Conservation (phyloP, 2,113 vertebrate genomes). For the Caranx melampygus region DNA sequence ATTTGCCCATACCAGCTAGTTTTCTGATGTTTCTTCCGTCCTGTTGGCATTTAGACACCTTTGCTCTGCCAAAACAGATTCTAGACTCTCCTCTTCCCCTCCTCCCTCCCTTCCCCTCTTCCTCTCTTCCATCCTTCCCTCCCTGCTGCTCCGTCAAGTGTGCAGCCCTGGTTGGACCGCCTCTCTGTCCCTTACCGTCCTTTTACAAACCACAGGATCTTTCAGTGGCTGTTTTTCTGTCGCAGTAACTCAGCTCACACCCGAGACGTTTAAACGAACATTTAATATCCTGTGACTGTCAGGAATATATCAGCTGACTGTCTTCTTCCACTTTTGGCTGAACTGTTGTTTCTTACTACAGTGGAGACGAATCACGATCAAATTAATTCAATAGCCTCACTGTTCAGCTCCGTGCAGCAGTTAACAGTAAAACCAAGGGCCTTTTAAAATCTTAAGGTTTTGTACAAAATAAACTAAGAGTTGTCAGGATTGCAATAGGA, state of each 20-base stretch:
- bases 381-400: neutral
- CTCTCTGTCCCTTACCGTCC: slow-evolving; percentile 8
- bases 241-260: neutral
- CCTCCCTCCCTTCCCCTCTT: neutral
- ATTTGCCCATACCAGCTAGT: slow-evolving; percentile 13
- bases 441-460: too few species aligned
- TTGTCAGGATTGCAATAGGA: too few species aligned
- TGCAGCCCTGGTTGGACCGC: slow-evolving; percentile 29
- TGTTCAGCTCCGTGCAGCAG: too few species aligned
- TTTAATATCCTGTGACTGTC: neutral
- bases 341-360: neutral
- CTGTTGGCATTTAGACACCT: slow-evolving; percentile 28
- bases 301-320: neutral
- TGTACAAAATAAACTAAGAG: too few species aligned
- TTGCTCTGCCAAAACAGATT: slow-evolving; percentile 60
- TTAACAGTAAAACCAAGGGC: too few species aligned
- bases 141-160: neutral
- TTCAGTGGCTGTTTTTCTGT: neutral
- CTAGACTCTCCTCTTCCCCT: neutral
- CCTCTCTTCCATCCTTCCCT: neutral
- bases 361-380: neutral
- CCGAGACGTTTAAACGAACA: neutral
- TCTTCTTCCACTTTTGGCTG: neutral
- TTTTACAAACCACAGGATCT: neutral
- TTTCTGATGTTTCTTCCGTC: slow-evolving; percentile 33